A percentile compares a stretch with the other conserved stretches of the same genome.
Evolutionary conservation across 2,888 invertebrate genomes (phyloP).

Genomic region (Monopis laevigella): DNA sequence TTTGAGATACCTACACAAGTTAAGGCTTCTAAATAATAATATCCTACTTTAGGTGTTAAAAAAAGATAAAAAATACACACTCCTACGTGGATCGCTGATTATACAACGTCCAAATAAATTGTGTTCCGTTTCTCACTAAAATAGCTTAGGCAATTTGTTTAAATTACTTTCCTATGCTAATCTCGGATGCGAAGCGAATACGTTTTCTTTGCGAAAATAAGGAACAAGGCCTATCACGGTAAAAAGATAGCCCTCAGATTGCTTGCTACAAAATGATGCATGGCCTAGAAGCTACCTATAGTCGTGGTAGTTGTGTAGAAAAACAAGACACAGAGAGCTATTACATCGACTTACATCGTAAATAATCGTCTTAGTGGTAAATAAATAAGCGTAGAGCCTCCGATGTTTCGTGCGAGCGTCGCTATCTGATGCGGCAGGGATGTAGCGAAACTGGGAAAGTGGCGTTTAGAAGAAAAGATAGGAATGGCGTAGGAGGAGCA

Average conservation of each 20-base stretch:
- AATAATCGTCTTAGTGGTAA: constrained; percentile 59
- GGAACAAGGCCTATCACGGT: constrained; percentile 15
- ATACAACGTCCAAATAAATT: constrained; percentile 35
- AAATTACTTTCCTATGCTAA: constrained; percentile 62
- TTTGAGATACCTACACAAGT: too few species aligned
- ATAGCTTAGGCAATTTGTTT: constrained; percentile 57
- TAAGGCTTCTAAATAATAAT: too few species aligned
- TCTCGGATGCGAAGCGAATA: constrained; percentile 48
- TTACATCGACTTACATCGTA: constrained; percentile 56
- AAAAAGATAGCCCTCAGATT: constrained; percentile 8
- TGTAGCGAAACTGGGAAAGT: constrained; percentile 47
- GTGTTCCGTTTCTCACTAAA: constrained; percentile 44
- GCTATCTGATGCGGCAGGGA: constrained; percentile 52
- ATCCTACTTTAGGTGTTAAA: too few species aligned
- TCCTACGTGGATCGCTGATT: too few species aligned
- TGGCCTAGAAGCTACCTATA: constrained; percentile 35
- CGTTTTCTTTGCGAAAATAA: constrained; percentile 36
- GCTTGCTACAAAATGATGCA: constrained; percentile 39
- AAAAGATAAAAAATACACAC: too few species aligned
- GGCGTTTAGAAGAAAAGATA: constrained; percentile 56
- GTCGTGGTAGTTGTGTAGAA: constrained; percentile 31
- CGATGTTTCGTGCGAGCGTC: constrained; percentile 35
- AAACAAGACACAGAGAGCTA: constrained; percentile 51
- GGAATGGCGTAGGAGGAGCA: constrained; percentile 45
- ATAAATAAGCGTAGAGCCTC: constrained; percentile 53